A percentile compares a stretch with the other conserved stretches of the same genome.
These are phyloP conservation scores for Cervus canadensis DNA, from an alignment of 2,113 vertebrate genomes.

Conservation along the genomic window DNA sequence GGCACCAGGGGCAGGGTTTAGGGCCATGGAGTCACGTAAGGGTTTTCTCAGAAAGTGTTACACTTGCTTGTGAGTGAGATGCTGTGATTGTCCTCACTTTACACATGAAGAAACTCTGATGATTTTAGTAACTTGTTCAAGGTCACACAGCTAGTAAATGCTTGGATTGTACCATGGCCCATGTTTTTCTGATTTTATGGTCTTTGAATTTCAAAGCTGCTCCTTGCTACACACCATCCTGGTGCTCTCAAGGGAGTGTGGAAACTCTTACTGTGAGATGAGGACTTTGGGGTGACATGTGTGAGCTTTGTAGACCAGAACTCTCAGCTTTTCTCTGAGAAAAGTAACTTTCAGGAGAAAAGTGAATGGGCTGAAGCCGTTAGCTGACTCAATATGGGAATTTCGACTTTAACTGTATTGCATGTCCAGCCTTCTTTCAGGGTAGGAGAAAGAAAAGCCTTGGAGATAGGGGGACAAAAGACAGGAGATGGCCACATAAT, in stretches of 20 bases:
- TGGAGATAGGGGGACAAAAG: not conserved
- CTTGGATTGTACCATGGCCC: not conserved
- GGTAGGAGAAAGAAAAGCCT: not conserved
- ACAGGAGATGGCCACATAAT: not conserved
- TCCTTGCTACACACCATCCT: not conserved
- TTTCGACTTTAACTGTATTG: not conserved
- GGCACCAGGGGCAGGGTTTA: not conserved
- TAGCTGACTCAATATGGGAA: not conserved
- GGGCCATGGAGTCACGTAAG: not conserved
- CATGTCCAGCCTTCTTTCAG: not conserved
- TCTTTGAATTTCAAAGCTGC: not conserved
- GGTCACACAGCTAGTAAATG: not conserved
- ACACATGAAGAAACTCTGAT: not conserved
- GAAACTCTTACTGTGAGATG: not conserved
- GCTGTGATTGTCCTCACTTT: not conserved
- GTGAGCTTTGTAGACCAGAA: not conserved
- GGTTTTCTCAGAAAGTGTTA: not conserved
- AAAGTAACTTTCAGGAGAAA: not conserved
- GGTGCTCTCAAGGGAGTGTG: not conserved
- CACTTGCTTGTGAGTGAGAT: not conserved
- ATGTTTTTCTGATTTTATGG: not conserved
- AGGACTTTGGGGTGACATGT: not conserved
- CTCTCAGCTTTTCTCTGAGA: not conserved
- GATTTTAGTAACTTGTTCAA: conserved; percentile 23
- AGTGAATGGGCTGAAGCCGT: not conserved